These are phyloP conservation scores for Percopsis transmontana DNA, from an alignment of 2,113 vertebrate genomes.

Conservation along the genomic window DNA sequence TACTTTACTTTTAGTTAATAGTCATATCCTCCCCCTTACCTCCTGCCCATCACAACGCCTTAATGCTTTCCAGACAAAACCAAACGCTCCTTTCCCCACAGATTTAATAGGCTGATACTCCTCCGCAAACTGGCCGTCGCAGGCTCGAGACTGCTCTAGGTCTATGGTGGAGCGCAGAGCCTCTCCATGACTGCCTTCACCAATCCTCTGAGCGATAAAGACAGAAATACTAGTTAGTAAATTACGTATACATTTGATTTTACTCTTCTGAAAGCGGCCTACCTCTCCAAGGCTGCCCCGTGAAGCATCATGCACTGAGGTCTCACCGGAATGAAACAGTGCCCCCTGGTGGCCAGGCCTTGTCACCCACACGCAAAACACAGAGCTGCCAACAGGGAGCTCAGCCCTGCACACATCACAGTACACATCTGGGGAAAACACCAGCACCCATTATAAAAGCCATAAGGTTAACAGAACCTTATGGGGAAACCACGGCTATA, in stretches of 20 bases:
- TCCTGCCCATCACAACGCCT: constrained; percentile 77
- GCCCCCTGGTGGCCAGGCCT: constrained; percentile 76
- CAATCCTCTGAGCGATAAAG: constrained; percentile 66
- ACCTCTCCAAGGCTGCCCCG: constrained; percentile 77
- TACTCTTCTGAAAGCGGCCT: constrained; percentile 14
- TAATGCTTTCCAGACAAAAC: constrained; percentile 90
- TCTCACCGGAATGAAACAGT: constrained; percentile 60
- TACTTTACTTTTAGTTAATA: too few relatives aligned
- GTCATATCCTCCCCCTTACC: constrained; percentile 68
- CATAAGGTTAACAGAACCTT: neutral
- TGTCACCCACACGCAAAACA: constrained; percentile 89
- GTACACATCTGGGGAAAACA: constrained; percentile 75
- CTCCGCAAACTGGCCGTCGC: constrained; percentile 84
- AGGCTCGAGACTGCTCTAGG: constrained; percentile 83
- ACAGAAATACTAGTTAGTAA: neutral
- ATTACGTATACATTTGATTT: neutral
- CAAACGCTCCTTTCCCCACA: constrained; percentile 91
- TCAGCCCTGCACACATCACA: constrained; percentile 80
- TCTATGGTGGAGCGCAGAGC: constrained; percentile 74
- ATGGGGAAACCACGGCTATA: neutral
- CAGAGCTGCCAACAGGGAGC: constrained; percentile 65
- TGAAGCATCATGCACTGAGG: constrained; percentile 61
- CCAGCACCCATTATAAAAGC: neutral
- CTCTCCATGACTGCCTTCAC: constrained; percentile 67
- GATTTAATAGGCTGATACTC: constrained; percentile 83